Evolutionary conservation across 2,888 invertebrate species (phyloP).

Genomic region (Sipha maydis): DNA sequence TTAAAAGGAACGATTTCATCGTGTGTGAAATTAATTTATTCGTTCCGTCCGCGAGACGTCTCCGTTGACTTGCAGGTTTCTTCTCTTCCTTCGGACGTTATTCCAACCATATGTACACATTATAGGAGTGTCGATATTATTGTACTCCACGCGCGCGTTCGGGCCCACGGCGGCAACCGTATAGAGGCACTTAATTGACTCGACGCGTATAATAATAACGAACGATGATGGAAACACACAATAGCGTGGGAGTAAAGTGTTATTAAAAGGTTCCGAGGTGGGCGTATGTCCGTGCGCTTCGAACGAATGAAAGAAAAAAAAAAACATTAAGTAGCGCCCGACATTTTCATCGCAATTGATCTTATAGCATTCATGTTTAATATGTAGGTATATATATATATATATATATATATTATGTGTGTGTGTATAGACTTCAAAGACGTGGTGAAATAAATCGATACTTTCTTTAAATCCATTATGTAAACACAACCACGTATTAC

Average conservation of each 20-base stretch:
- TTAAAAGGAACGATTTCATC: not conserved
- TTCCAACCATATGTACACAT: not conserved
- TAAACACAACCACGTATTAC: not conserved
- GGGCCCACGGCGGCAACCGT: not conserved
- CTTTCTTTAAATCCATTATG: constrained; percentile 35
- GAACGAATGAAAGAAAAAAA: not conserved
- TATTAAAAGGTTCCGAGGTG: constrained; percentile 31
- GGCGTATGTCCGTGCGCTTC: not conserved
- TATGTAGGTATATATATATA: too few relatives aligned
- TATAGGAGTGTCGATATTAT: not conserved
- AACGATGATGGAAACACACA: not conserved
- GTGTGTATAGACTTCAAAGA: too few relatives aligned
- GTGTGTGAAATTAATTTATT: not conserved
- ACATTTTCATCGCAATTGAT: constrained; percentile 33
- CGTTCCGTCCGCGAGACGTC: not conserved
- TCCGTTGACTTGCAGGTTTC: constrained; percentile 41
- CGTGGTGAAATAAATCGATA: constrained; percentile 5
- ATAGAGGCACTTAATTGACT: constrained; percentile 8
- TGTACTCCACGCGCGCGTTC: not conserved
- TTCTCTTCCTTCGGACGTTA: not conserved
- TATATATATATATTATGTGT: too few relatives aligned
- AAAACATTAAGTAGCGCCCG: constrained; percentile 9
- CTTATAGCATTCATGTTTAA: not conserved
- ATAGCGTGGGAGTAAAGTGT: constrained; percentile 29
- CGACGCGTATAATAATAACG: not conserved